These are phyloP conservation scores for Brachymystax lenok DNA, from an alignment of 2,797 vertebrate genomes.

Conservation along the genomic window DNA sequence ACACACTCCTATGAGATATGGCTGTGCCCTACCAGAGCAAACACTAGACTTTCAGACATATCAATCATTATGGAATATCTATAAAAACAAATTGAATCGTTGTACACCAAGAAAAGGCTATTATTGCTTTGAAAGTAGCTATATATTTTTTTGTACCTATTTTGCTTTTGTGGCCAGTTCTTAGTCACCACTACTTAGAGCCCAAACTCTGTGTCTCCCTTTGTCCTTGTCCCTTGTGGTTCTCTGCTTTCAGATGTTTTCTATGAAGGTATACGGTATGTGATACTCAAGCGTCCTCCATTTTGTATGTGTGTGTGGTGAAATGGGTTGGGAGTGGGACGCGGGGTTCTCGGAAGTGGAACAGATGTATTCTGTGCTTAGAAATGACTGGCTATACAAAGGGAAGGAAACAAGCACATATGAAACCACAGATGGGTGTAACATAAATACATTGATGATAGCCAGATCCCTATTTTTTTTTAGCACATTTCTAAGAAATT, in stretches of 20 bases:
- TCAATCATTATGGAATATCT: constrained; percentile 4
- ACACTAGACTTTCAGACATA: background rate
- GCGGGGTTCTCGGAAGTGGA: background rate
- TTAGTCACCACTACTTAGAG: background rate
- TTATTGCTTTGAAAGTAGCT: background rate
- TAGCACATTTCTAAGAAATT: background rate
- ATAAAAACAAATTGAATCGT: background rate
- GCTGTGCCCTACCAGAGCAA: background rate
- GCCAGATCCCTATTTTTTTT: background rate
- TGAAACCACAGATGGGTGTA: background rate
- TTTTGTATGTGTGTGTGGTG: background rate
- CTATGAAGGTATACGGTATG: background rate
- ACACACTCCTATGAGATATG: constrained; percentile 46
- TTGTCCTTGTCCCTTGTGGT: constrained; percentile 2
- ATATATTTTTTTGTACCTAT: background rate
- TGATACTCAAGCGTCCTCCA: background rate
- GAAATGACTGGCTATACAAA: background rate
- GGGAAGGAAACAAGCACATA: background rate
- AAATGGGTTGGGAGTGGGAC: background rate
- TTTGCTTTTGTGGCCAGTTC: background rate
- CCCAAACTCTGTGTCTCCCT: background rate
- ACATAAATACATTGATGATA: background rate
- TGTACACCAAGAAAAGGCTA: background rate
- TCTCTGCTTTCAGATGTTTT: background rate
- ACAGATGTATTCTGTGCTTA: background rate